Percentiles rank a stretch among this genome's conserved stretches.
phyloP scores from a whole-genome alignment of 1,140 invertebrate species.

The Steinernema feltiae region DNA sequence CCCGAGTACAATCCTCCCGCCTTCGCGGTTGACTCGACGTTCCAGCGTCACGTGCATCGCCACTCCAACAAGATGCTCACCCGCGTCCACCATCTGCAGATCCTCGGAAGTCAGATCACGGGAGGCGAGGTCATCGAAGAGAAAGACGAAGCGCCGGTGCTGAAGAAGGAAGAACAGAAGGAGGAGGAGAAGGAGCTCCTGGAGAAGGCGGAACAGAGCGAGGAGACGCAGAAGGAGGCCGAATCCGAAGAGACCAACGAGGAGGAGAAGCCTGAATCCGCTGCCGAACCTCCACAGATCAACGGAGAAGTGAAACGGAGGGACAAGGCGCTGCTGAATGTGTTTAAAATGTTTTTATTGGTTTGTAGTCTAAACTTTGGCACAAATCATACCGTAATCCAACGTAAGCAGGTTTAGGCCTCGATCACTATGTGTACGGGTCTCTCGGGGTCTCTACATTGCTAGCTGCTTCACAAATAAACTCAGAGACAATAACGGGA shows the following conservation, averaged over 20 bases:
- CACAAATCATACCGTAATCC: no score
- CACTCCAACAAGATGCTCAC: conserved; percentile 89
- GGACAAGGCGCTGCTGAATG: no score
- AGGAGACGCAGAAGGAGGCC: not conserved
- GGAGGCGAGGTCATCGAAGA: conserved; percentile 25
- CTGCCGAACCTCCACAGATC: not conserved
- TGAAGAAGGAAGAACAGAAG: conserved; percentile 9
- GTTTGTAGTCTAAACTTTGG: no score
- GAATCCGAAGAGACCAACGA: conserved; percentile 7
- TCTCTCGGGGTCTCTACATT: no score
- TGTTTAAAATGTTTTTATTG: no score
- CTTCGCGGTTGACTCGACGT: conserved; percentile 72
- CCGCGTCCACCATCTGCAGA: conserved; percentile 41
- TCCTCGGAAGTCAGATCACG: conserved; percentile 41
- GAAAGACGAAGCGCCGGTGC: conserved; percentile 10
- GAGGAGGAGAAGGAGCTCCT: conserved; percentile 5
- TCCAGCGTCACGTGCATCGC: conserved; percentile 89
- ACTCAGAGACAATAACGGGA: no score
- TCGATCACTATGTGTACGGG: no score
- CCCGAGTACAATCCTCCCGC: conserved; percentile 56
- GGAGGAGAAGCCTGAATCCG: conserved; percentile 14
- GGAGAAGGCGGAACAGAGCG: not conserved
- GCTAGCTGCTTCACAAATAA: no score
- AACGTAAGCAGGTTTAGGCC: no score
- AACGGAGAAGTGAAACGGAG: not conserved